Evolutionary conservation across 1,140 invertebrate species (phyloP).

Genomic region (Penaeus japonicus): DNA sequence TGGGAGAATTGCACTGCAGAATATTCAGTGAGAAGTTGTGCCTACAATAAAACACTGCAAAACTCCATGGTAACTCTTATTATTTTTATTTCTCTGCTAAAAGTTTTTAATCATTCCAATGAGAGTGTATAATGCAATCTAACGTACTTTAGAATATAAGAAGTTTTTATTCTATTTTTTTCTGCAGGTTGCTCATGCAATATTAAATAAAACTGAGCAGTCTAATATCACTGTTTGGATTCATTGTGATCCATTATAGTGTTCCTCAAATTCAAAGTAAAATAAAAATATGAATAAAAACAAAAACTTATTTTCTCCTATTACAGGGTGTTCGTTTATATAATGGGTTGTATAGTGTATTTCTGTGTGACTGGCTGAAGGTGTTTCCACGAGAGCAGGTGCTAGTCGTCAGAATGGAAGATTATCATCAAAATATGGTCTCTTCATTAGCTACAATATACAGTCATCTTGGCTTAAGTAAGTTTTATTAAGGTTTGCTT

Average conservation of each 20-base stretch:
- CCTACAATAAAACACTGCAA: conserved; percentile 46
- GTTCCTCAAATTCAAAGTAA: no score
- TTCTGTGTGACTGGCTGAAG: conserved; percentile 38
- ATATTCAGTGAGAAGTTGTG: conserved; percentile 45
- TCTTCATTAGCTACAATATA: conserved; percentile 8
- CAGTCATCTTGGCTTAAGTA: conserved; percentile 40
- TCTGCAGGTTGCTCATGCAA: no score
- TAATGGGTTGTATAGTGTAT: conserved; percentile 45
- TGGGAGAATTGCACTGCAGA: conserved; percentile 27
- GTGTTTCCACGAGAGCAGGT: conserved; percentile 31
- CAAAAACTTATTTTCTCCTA: not conserved
- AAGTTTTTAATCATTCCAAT: no score
- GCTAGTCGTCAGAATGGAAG: conserved; percentile 52
- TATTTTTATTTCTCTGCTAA: no score
- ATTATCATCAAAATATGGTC: conserved; percentile 29
- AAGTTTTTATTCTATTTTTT: no score
- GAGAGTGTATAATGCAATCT: no score
- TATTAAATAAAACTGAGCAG: no score
- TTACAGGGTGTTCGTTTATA: conserved; percentile 38
- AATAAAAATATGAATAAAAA: no score
- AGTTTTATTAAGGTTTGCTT: not conserved
- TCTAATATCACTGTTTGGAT: no score
- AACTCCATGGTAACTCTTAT: conserved; percentile 17
- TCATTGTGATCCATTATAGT: no score
- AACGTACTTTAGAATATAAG: no score